phyloP scores from a whole-genome alignment of 37 sponge, comb jelly and placozoan genomes.

The Bolinopsis microptera region DNA sequence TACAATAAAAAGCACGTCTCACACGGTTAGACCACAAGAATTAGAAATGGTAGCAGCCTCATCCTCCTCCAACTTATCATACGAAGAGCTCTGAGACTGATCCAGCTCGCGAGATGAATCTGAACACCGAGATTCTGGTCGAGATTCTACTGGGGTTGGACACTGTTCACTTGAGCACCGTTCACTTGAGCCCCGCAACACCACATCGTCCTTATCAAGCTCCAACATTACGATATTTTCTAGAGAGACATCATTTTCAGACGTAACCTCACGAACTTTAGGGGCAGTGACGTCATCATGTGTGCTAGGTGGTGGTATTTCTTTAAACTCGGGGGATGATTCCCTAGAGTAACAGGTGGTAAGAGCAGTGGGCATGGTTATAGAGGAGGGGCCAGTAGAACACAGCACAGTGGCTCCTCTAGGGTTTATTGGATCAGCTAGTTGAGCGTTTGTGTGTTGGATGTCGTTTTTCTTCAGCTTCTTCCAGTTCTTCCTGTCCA shows the following conservation, averaged over 20 bases:
- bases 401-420: not conserved
- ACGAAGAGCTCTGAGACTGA: not conserved
- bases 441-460: constrained; percentile 21
- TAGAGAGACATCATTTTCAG: not conserved
- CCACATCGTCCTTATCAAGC: not conserved
- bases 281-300: not conserved
- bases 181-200: not conserved
- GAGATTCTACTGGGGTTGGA: not conserved
- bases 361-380: not conserved
- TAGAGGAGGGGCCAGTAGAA: not conserved
- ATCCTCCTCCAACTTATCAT: not conserved
- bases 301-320: not conserved
- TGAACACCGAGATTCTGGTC: not conserved
- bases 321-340: not conserved
- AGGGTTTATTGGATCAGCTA: not conserved
- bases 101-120: not conserved
- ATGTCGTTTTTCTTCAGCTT: constrained; percentile 63
- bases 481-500: constrained; percentile 60
- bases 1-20: too few relatives aligned
- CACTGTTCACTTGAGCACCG: not conserved
- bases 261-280: not conserved
- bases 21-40: too few relatives aligned
- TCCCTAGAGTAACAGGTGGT: not conserved
- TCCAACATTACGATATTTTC: not conserved
- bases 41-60: too few relatives aligned